Evolutionary conservation across 2,113 vertebrate species (phyloP).

Genomic region (Prolemur simus): DNA sequence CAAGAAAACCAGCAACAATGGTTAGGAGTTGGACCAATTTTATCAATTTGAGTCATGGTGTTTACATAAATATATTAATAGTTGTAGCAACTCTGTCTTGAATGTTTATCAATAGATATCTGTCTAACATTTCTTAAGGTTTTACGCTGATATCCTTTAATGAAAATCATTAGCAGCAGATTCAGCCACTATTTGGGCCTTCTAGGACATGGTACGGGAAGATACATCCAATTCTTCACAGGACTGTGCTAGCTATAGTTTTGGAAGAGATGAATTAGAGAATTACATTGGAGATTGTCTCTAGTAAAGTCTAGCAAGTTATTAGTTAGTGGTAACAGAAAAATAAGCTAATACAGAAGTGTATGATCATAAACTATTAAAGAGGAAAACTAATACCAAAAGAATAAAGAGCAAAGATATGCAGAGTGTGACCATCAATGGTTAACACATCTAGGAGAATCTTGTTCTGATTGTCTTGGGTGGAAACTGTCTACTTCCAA

Average conservation of each 20-base stretch:
- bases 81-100: neutral
- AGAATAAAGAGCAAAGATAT: neutral
- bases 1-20: neutral
- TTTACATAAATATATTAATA: neutral
- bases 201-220: neutral
- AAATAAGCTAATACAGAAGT: neutral
- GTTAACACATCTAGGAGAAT: neutral
- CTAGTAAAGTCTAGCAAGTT: neutral
- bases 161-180: neutral
- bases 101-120: neutral
- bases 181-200: neutral
- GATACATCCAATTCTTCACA: neutral
- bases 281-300: neutral
- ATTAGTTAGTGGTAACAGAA: neutral
- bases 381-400: neutral
- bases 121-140: neutral
- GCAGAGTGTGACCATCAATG: neutral
- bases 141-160: neutral
- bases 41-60: neutral
- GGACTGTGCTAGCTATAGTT: neutral
- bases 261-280: neutral
- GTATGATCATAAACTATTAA: neutral
- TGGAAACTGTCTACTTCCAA: neutral
- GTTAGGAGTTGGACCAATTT: neutral
- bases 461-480: neutral